These are phyloP conservation scores for Octopus sinensis DNA, from an alignment of 1,140 invertebrate species.

Conservation along the genomic window DNA sequence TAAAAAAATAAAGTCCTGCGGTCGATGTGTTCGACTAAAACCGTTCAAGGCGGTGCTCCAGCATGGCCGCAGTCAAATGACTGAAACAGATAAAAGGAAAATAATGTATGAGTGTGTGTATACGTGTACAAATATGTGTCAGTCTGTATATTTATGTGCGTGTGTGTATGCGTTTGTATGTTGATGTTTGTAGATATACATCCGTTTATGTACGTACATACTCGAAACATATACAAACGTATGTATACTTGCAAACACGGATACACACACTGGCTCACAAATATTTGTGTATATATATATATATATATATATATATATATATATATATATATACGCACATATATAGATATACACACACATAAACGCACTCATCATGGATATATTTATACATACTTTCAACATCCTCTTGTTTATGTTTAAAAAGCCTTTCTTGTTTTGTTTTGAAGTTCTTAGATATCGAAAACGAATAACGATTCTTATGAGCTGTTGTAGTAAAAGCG, in stretches of 20 bases:
- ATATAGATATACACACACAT: not conserved
- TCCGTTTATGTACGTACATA: not conserved
- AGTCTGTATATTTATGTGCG: not conserved
- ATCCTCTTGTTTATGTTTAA: too few relatives aligned
- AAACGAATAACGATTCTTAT: too few relatives aligned
- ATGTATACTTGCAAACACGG: not conserved
- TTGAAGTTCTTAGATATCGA: too few relatives aligned
- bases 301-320: not conserved
- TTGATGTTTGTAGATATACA: not conserved
- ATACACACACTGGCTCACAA: not conserved
- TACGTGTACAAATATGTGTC: conserved; percentile 1
- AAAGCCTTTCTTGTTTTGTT: too few relatives aligned
- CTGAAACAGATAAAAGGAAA: not conserved
- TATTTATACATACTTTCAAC: not conserved
- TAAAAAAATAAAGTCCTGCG: too few relatives aligned
- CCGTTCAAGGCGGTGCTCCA: too few relatives aligned
- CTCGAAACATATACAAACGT: not conserved
- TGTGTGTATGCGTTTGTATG: not conserved
- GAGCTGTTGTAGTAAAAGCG: too few relatives aligned
- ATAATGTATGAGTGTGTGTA: not conserved
- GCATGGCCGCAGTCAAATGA: too few relatives aligned
- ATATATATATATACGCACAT: not conserved
- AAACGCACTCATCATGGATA: not conserved
- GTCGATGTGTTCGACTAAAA: too few relatives aligned
- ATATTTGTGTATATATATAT: not conserved